Percentiles rank a stretch among this genome's conserved stretches.
These are phyloP conservation scores for Melanogrammus aeglefinus DNA, from an alignment of 2,797 vertebrate genomes.

Conservation along the genomic window DNA sequence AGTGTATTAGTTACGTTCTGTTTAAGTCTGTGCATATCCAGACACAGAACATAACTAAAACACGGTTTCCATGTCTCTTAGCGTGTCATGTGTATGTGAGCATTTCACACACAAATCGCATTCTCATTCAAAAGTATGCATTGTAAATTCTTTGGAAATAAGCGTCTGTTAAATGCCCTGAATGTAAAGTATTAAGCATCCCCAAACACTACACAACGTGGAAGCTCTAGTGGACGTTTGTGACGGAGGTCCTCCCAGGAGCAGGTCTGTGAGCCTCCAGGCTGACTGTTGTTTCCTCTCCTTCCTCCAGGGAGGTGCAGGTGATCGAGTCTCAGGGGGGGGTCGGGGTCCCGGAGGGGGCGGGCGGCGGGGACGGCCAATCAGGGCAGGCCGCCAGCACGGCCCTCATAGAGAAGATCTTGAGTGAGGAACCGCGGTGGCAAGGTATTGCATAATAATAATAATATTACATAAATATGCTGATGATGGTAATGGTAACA, in stretches of 20 bases:
- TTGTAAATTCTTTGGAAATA: too few relatives aligned
- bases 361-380: constrained; percentile 84
- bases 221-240: not conserved
- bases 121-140: too few relatives aligned
- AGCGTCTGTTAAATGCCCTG: too few relatives aligned
- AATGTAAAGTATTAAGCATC: not conserved
- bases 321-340: constrained; percentile 93
- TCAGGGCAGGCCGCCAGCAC: constrained; percentile 94
- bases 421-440: constrained; percentile 96
- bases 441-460: constrained; percentile 76
- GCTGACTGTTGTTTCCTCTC: constrained; percentile 3
- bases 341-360: constrained; percentile 83
- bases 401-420: constrained; percentile 96
- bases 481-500: too few relatives aligned
- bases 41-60: too few relatives aligned
- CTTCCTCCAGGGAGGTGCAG: constrained; percentile 85
- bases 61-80: too few relatives aligned
- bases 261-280: not conserved
- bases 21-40: too few relatives aligned
- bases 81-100: too few relatives aligned
- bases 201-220: not conserved
- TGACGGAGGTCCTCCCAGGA: not conserved
- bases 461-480: not conserved
- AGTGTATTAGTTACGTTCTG: too few relatives aligned
- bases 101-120: too few relatives aligned